Evolutionary conservation across 1,140 invertebrate genomes (phyloP), one percentile per base, ranked within the genome.

Genomic region (Drosophila suzukii): DNA sequence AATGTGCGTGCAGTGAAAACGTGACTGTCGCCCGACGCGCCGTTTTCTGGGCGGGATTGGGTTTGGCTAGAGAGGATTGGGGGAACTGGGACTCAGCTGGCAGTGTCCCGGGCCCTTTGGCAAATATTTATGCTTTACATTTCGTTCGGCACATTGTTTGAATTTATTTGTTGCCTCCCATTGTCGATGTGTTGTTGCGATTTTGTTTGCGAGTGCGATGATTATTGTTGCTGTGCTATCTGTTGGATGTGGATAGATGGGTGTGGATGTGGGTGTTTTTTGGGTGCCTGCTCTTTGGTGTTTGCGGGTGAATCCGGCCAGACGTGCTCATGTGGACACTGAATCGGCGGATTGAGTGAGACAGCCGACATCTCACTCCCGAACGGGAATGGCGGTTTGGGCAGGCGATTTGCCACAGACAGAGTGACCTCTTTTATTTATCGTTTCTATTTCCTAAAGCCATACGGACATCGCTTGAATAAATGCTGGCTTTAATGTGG

Each of bases 91-190:
- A 70, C 84, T 89, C 84, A 88, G 84, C 84, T 89, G 84, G 72
- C 17, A 36, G 15, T 51, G 65, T 70, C 53, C 63, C 72, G 72
- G 68, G 49, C 80, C 73, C 84, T 89, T 89, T 89, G 55, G 80
- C 84, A 89, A 89, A 89, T 89, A 89, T 89, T 89, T 84, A 89
- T 89, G 84, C 79, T 88, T 83, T 83, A 88, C 83, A 83, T 88
- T 88, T 88, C 78, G 59, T 86, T 86, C 82, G 82, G 82, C 83
- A 83, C 80, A 89, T 89, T 89, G 84, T 89, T 89, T 89, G 80
- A 89, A 89, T 89, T 89, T 89, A 89, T 88, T 88, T 88, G 83
- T 74, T 80, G 71, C 66, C 65, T 59, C 57, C 66, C 71, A 73
- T 88, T 88, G 83, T 89, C 71, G 80, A 66, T 81, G 57, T 62